Evolutionary conservation across 64 coral and sea anemone genomes (phyloP).

Genomic region (Actinia tenebrosa): DNA sequence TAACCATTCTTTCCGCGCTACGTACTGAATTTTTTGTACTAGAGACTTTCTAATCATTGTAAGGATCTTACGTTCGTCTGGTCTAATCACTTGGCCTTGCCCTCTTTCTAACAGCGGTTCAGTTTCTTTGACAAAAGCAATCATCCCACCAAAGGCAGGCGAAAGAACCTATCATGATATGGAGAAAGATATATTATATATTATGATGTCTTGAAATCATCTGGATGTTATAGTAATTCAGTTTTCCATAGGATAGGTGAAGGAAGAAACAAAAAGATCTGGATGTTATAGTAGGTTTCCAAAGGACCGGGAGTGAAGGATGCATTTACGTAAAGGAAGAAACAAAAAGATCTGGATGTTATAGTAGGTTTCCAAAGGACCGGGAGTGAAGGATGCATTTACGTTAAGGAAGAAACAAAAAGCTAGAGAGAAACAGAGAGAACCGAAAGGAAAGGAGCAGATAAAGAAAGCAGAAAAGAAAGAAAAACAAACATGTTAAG

Average conservation of each 20-base stretch:
- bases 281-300: background rate
- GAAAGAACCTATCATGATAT: slow-evolving; percentile 56
- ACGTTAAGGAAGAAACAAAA: background rate
- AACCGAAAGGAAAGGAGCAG: no score
- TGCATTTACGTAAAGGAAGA: no score
- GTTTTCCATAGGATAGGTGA: no score
- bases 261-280: background rate
- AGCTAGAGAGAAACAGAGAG: background rate
- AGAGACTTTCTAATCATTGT: background rate
- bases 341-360: background rate
- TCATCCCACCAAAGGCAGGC: slow-evolving; percentile 95
- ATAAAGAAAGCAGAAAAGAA: background rate
- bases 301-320: no score
- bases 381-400: no score
- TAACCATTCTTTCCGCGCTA: no score
- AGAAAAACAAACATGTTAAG: no score
- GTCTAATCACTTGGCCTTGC: slow-evolving; percentile 75
- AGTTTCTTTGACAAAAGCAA: slow-evolving; percentile 87
- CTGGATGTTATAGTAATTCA: background rate
- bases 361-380: background rate
- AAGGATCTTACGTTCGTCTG: slow-evolving; percentile 78
- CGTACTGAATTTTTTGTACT: no score
- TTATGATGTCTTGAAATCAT: no score
- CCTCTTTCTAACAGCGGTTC: slow-evolving; percentile 85
- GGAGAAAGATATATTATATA: background rate